phyloP scores from a whole-genome alignment of 2,113 vertebrate genomes.

The Epinephelus fuscoguttatus region DNA sequence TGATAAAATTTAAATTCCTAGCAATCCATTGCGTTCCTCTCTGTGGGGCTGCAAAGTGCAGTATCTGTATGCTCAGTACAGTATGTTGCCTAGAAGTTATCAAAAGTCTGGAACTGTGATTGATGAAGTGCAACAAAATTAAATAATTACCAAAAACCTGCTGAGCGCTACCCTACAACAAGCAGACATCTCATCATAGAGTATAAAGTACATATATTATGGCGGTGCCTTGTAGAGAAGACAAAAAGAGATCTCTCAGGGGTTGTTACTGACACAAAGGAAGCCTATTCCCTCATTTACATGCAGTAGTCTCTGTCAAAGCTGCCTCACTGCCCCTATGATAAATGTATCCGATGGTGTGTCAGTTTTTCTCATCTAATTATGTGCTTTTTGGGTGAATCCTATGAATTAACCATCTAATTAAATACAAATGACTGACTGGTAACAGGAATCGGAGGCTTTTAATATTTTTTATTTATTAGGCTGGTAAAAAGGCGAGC shows the following conservation, averaged over 20 bases:
- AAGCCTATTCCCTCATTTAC: slow-evolving; percentile 27
- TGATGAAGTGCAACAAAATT: not conserved
- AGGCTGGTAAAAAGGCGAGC: not conserved
- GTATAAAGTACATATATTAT: not conserved
- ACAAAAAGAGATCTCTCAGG: not conserved
- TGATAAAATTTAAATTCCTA: too few relatives aligned
- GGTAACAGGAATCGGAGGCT: not conserved
- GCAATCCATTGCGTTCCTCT: too few relatives aligned
- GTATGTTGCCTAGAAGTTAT: too few relatives aligned
- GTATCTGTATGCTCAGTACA: too few relatives aligned
- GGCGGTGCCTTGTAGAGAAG: not conserved
- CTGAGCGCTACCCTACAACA: not conserved
- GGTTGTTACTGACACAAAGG: not conserved
- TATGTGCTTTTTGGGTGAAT: slow-evolving; percentile 44
- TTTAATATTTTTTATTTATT: slow-evolving; percentile 7
- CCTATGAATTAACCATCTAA: slow-evolving; percentile 41
- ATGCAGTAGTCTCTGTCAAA: slow-evolving; percentile 17
- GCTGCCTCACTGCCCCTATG: slow-evolving; percentile 26
- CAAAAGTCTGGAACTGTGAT: not conserved
- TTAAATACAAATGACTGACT: slow-evolving; percentile 36
- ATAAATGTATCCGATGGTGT: slow-evolving; percentile 50
- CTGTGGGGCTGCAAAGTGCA: too few relatives aligned
- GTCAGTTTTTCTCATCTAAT: slow-evolving; percentile 51
- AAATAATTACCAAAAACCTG: not conserved
- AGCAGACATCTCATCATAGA: not conserved